A percentile compares a stretch with the other conserved stretches of the same genome.
Conservation (phyloP, 2,797 vertebrate species). For the Lophius americanus region DNA sequence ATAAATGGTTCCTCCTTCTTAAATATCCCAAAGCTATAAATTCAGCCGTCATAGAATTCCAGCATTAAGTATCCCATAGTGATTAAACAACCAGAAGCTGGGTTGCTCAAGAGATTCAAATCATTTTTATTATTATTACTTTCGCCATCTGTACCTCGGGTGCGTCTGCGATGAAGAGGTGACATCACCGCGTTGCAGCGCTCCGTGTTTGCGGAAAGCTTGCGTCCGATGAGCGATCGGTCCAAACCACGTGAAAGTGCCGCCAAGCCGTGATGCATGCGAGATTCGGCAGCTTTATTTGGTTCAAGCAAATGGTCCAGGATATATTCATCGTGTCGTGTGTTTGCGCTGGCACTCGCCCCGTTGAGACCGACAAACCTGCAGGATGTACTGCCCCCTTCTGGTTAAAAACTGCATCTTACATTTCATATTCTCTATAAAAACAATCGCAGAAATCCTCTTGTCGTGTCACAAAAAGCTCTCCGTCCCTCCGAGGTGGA, state of each 20-base stretch:
- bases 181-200: constrained; percentile 43
- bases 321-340: constrained; percentile 23
- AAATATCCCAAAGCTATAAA: not conserved
- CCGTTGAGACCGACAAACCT: constrained; percentile 48
- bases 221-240: constrained; percentile 32
- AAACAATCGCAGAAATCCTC: constrained; percentile 48
- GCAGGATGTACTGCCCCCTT: constrained; percentile 16
- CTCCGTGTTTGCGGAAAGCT: constrained; percentile 50
- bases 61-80: not conserved
- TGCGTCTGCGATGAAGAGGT: constrained; percentile 23
- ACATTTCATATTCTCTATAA: constrained; percentile 54
- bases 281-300: constrained; percentile 60
- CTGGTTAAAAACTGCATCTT: constrained; percentile 46
- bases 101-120: constrained; percentile 2
- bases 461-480: constrained; percentile 32
- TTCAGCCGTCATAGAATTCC: not conserved
- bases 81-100: constrained; percentile 4
- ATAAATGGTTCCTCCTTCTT: not conserved
- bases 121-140: not conserved
- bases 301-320: constrained; percentile 64
- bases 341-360: constrained; percentile 27
- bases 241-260: constrained; percentile 46
- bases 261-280: constrained; percentile 66
- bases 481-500: constrained; percentile 21
- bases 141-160: constrained; percentile 22